Conservation (phyloP, 2,797 vertebrate species). For the Halcyon chelicuti region DNA sequence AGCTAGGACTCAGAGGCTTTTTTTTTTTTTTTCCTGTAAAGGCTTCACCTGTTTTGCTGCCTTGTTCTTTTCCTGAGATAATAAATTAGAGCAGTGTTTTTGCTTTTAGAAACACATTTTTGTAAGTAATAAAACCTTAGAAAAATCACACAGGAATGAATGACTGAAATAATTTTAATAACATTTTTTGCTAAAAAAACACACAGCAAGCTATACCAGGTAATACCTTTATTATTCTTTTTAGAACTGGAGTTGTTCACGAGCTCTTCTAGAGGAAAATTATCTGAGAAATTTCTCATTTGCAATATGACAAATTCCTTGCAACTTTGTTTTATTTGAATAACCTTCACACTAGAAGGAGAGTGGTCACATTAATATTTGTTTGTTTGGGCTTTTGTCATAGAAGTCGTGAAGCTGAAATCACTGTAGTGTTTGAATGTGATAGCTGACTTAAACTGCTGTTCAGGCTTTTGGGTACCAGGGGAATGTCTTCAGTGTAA, state of each 20-base stretch:
- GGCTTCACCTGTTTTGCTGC: not conserved
- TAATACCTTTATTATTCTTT: not conserved
- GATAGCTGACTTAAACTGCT: not conserved
- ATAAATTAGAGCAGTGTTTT: not conserved
- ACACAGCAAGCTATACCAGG: not conserved
- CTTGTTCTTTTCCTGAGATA: not conserved
- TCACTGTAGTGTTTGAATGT: not conserved
- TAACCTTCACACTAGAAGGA: not conserved
- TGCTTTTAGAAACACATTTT: conserved; percentile 8
- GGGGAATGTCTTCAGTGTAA: not conserved
- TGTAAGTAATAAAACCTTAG: not conserved
- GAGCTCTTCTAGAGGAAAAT: not conserved
- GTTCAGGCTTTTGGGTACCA: not conserved
- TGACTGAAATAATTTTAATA: not conserved
- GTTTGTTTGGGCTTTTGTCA: not conserved
- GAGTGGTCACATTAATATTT: not conserved
- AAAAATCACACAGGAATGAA: not conserved
- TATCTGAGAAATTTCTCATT: not conserved
- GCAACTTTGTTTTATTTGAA: not conserved
- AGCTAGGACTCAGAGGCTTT: not conserved
- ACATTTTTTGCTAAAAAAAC: not conserved
- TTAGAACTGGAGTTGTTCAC: not conserved
- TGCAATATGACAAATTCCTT: not conserved
- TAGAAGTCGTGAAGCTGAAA: not conserved
- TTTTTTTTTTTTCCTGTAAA: not conserved